phyloP scores from a whole-genome alignment of 2,113 vertebrate genomes.

The Otis tarda region DNA sequence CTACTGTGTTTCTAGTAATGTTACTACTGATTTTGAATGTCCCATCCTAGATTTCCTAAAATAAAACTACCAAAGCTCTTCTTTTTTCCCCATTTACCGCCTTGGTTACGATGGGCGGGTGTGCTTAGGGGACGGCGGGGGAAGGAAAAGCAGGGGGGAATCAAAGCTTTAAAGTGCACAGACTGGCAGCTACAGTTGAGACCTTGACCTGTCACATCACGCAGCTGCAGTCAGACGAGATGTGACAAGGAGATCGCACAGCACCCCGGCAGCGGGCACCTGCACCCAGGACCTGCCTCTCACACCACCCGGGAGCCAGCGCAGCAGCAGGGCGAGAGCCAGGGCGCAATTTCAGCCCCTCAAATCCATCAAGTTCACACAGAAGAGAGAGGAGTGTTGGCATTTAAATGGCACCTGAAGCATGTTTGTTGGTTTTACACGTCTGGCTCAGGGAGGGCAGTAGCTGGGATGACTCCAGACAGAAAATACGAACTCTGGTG shows the following conservation, averaged over 20 bases:
- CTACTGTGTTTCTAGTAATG: not conserved
- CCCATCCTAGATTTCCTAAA: not conserved
- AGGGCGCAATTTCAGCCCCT: not conserved
- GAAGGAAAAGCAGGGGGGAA: not conserved
- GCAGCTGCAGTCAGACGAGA: not conserved
- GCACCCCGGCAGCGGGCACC: not conserved
- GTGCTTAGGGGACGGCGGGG: not conserved
- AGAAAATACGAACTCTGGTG: not conserved
- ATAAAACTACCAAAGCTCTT: not conserved
- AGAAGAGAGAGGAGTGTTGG: not conserved
- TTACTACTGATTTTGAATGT: not conserved
- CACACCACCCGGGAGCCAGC: not conserved
- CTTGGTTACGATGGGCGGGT: not conserved
- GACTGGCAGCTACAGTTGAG: not conserved
- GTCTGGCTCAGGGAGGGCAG: not conserved
- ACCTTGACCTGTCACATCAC: slow-evolving; percentile 33
- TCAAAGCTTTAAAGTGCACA: slow-evolving; percentile 19
- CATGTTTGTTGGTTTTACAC: not conserved
- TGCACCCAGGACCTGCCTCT: not conserved
- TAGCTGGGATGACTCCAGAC: not conserved
- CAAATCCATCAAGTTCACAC: not conserved
- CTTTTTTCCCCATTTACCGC: not conserved
- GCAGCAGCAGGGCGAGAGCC: not conserved
- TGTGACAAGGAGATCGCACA: slow-evolving; percentile 15
- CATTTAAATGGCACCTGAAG: not conserved